Conservation (phyloP, 1,140 invertebrate genomes). For the Caenorhabditis briggsae region DNA sequence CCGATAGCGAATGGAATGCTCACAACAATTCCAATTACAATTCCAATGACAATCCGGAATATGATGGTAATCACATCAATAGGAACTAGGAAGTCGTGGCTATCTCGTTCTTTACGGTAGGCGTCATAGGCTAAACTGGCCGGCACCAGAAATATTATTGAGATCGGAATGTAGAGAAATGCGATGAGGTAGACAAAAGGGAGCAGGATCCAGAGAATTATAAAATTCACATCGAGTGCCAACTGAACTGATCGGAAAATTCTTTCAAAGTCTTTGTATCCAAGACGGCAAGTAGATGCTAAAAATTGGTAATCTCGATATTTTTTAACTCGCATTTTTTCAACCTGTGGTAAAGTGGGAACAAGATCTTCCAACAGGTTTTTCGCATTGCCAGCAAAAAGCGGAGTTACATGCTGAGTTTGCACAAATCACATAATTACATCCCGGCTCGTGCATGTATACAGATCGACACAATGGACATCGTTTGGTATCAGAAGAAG, state of each 20-base stretch:
- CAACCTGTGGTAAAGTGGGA: conserved; percentile 32
- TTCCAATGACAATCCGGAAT: conserved; percentile 3
- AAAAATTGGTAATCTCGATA: background rate
- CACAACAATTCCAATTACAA: conserved; percentile 9
- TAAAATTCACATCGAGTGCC: conserved; percentile 26
- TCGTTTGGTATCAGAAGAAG: conserved; percentile 32
- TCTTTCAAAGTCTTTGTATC: background rate
- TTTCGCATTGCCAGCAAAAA: conserved; percentile 36
- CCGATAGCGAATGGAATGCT: conserved; percentile 17
- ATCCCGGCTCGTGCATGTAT: conserved; percentile 33
- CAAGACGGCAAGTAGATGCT: conserved; percentile 12
- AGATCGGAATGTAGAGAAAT: conserved; percentile 17
- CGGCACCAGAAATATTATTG: background rate
- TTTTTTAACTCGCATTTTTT: background rate
- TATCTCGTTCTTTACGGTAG: conserved; percentile 21
- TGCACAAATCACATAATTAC: conserved; percentile 48
- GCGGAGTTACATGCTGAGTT: conserved; percentile 26
- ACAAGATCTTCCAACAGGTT: conserved; percentile 6
- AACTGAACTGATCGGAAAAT: conserved; percentile 27
- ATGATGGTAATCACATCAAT: conserved; percentile 22
- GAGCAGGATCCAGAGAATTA: conserved; percentile 13
- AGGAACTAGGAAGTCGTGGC: conserved; percentile 35
- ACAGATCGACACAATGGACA: conserved; percentile 20
- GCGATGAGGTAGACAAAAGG: conserved; percentile 24
- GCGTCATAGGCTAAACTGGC: conserved; percentile 24